phyloP scores from a whole-genome alignment of 2,797 vertebrate genomes.

The Naso thynnoides region DNA sequence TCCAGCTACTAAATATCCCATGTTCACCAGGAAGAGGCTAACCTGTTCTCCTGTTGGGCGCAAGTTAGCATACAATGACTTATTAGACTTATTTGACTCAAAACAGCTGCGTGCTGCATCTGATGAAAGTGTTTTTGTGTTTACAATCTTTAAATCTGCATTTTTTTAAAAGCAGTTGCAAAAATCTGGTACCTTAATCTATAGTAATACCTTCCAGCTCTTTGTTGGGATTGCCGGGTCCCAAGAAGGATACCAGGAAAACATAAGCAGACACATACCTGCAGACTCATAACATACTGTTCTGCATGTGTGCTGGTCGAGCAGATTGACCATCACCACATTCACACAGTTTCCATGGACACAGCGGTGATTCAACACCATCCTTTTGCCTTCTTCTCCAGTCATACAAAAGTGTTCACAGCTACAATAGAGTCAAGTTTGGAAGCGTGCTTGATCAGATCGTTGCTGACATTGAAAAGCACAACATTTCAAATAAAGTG shows the following conservation, averaged over 20 bases:
- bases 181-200: no score
- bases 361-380: constrained; percentile 42
- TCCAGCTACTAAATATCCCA: no score
- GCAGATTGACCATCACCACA: constrained; percentile 49
- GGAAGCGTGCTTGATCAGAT: neutral
- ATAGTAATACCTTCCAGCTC: no score
- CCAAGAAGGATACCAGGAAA: constrained; percentile 34
- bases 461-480: constrained; percentile 1
- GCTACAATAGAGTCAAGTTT: constrained; percentile 17
- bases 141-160: no score
- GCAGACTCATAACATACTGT: constrained; percentile 38
- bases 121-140: no score
- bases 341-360: constrained; percentile 73
- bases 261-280: constrained; percentile 41
- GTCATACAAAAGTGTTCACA: constrained; percentile 27
- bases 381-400: constrained; percentile 30
- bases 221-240: constrained; percentile 12
- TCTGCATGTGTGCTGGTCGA: constrained; percentile 36
- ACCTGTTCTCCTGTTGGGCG: no score
- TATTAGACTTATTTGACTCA: no score
- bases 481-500: neutral
- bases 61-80: no score
- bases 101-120: no score
- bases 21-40: no score
- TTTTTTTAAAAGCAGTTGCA: no score